Percentiles rank a stretch among this genome's conserved stretches.
Evolutionary conservation across 2,113 vertebrate genomes (phyloP).

Genomic region (Leucoraja erinaceus): DNA sequence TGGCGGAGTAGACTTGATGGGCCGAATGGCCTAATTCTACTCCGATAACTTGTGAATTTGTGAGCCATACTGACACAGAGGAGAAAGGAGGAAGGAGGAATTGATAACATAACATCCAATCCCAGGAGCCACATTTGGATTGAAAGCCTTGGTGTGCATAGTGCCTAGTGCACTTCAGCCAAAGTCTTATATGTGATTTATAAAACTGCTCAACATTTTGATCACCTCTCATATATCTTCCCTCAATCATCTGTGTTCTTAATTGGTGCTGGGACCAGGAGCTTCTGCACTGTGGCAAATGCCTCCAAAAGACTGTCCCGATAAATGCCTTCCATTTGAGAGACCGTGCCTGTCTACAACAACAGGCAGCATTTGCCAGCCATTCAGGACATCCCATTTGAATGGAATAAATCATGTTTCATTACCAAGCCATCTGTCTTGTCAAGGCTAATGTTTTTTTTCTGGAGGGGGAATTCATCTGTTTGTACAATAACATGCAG

Average conservation of each 20-base stretch:
- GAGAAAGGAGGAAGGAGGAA: too few relatives aligned
- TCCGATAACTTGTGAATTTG: too few relatives aligned
- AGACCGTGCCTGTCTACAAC: neutral
- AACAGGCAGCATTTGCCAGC: neutral
- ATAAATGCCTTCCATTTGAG: neutral
- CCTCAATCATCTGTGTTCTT: neutral
- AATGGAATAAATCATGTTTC: slow-evolving; percentile 3
- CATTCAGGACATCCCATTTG: neutral
- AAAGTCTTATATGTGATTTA: neutral
- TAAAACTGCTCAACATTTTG: neutral
- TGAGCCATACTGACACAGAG: too few relatives aligned
- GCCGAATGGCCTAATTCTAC: too few relatives aligned
- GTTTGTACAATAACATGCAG: neutral
- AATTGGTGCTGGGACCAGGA: neutral
- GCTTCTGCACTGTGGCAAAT: neutral
- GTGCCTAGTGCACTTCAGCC: neutral
- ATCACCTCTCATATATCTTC: neutral
- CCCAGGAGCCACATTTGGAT: too few relatives aligned
- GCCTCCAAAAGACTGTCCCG: neutral
- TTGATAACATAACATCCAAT: too few relatives aligned
- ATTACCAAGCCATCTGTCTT: slow-evolving; percentile 14
- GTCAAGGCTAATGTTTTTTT: slow-evolving; percentile 10
- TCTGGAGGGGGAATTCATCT: slow-evolving; percentile 18
- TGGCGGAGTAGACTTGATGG: too few relatives aligned
- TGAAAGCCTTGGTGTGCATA: neutral